Base-by-base conservation (phyloP, 1,140 invertebrate species). In the Drosophila pseudoananassae region DNA sequence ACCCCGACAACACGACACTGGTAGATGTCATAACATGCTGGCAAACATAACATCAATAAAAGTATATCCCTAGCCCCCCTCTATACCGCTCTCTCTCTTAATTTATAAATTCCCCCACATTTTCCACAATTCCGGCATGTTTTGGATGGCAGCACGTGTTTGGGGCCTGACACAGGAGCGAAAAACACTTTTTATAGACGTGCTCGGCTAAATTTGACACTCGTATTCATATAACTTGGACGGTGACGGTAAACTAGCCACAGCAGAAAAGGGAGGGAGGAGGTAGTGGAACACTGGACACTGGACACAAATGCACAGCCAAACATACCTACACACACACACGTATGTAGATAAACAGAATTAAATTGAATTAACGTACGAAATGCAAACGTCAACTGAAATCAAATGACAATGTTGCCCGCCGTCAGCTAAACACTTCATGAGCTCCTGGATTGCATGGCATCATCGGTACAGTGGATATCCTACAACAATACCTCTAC, bases 341-440 rank as follows among this genome's bases (percentile, higher is more conserved):
- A 20, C 20, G 20, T 20, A 20, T 20, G 57, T 52, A 53, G 27
- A 51, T 60, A 60, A 54, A 64, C 45, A 38, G 73, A 84, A 71
- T 88, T 85, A 82, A 85, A 85, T 85, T 85, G 78, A 85, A 85
- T 85, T 85, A 85, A 85, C 68, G 69, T 82, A 78, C 65, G 49
- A 70, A 85, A 66, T 88, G 83, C 81, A 85, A 85, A 64, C 81
- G 81, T 85, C 74, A 82, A 78, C 82, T 70, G 78, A 82, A 85
- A 87, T 82, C 78, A 87, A 85, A 87, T 88, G 65, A 82, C 74
- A 88, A 74, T 69, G 60, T 82, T 76, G 54, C n/a, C 40, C 5
- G 25, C 23, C 33, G 50, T 53, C 56, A 50, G 17, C 56, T 31
- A 49, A 57, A 17, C 57, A 27, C 12, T 31, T 43, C 45, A 23